Evolutionary conservation across 2,888 invertebrate species (phyloP).

Genomic region (Chymomyza caudatula): DNA sequence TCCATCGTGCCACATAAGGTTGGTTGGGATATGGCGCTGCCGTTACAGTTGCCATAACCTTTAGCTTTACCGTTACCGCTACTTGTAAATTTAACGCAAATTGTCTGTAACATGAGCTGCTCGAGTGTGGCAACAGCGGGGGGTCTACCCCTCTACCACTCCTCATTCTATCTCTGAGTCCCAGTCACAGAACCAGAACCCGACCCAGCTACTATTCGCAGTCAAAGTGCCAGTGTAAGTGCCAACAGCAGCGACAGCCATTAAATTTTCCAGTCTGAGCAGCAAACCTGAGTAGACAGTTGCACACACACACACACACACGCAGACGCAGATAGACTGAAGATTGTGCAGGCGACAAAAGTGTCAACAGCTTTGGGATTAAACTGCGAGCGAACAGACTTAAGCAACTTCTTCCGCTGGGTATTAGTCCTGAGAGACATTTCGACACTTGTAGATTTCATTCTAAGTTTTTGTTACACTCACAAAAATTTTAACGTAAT

Average conservation of each 20-base stretch:
- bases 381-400: no score
- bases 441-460: no score
- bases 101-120: constrained; percentile 70
- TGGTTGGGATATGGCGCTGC: constrained; percentile 52
- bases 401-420: no score
- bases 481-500: no score
- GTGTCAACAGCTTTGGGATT: constrained; percentile 10
- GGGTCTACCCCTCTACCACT: neutral
- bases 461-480: no score
- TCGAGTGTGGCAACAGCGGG: constrained; percentile 31
- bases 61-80: neutral
- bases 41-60: neutral
- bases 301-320: neutral
- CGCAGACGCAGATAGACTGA: constrained; percentile 19
- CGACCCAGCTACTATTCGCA: neutral
- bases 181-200: neutral
- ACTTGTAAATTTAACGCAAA: constrained; percentile 73
- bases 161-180: no score
- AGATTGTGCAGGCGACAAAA: constrained; percentile 37
- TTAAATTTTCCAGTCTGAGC: constrained; percentile 62
- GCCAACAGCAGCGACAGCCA: constrained; percentile 67
- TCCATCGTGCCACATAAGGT: constrained; percentile 5
- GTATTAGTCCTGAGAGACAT: no score
- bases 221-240: constrained; percentile 40
- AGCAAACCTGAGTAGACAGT: constrained; percentile 23